Evolutionary conservation across 2,888 invertebrate species (phyloP).

Genomic region (Polydrusus tereticollis): DNA sequence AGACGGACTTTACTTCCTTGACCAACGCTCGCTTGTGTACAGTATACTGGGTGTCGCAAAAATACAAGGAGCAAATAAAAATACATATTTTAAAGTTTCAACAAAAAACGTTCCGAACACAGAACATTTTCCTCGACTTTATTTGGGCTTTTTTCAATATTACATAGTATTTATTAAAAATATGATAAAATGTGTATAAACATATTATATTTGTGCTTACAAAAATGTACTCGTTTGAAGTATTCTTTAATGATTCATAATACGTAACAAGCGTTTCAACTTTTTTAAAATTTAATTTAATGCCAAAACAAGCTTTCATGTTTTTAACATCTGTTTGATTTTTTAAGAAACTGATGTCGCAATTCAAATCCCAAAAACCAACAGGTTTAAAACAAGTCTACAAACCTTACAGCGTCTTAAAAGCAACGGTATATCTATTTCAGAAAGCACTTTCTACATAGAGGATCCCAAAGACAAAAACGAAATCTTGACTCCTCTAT

Average conservation of each 20-base stretch:
- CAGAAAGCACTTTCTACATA: too few relatives aligned
- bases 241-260: constrained; percentile 55
- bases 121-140: constrained; percentile 40
- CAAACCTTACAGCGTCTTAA: neutral
- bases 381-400: neutral
- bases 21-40: too few relatives aligned
- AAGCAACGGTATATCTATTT: neutral
- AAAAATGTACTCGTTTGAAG: constrained; percentile 62
- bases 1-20: too few relatives aligned
- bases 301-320: constrained; percentile 47
- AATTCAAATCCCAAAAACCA: neutral
- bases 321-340: constrained; percentile 17
- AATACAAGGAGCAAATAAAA: constrained; percentile 27
- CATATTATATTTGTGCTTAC: constrained; percentile 66
- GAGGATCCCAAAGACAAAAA: too few relatives aligned
- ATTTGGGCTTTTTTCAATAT: constrained; percentile 47
- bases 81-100: constrained; percentile 4
- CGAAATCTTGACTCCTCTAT: too few relatives aligned
- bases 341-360: constrained; percentile 18
- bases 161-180: constrained; percentile 63
- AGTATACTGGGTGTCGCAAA: too few relatives aligned
- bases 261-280: constrained; percentile 46
- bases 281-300: constrained; percentile 38
- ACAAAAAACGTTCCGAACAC: constrained; percentile 29
- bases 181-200: constrained; percentile 68